Conservation (phyloP, 2,113 vertebrate species). For the Sturnira hondurensis region DNA sequence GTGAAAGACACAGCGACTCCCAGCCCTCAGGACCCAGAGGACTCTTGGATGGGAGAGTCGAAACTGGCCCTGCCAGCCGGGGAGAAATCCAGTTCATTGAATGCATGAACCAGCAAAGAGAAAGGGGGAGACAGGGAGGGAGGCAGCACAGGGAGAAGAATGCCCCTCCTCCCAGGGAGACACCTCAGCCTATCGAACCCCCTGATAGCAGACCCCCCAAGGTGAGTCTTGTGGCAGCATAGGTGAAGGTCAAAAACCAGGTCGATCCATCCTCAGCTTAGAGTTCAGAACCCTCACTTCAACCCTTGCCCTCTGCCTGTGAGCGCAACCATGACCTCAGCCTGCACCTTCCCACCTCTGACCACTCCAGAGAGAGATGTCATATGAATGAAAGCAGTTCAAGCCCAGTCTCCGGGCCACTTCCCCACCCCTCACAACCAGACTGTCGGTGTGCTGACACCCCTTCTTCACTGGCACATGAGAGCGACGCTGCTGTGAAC, state of each 20-base stretch:
- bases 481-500: neutral
- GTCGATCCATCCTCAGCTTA: neutral
- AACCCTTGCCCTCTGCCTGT: neutral
- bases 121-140: neutral
- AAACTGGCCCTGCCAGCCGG: neutral
- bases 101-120: neutral
- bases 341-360: neutral
- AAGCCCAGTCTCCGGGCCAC: neutral
- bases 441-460: neutral
- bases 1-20: slow-evolving; percentile 55
- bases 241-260: neutral
- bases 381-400: neutral
- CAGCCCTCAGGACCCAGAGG: neutral
- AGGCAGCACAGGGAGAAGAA: neutral
- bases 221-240: neutral
- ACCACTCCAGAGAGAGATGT: neutral
- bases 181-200: neutral
- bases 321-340: neutral
- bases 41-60: neutral
- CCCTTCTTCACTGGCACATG: neutral
- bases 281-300: neutral
- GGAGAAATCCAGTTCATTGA: neutral
- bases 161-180: neutral
- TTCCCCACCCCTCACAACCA: neutral
- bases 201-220: neutral